Conservation (phyloP, 30 jellyfish, hydroid and myxozoan genomes). For the Morbakka virulenta region DNA sequence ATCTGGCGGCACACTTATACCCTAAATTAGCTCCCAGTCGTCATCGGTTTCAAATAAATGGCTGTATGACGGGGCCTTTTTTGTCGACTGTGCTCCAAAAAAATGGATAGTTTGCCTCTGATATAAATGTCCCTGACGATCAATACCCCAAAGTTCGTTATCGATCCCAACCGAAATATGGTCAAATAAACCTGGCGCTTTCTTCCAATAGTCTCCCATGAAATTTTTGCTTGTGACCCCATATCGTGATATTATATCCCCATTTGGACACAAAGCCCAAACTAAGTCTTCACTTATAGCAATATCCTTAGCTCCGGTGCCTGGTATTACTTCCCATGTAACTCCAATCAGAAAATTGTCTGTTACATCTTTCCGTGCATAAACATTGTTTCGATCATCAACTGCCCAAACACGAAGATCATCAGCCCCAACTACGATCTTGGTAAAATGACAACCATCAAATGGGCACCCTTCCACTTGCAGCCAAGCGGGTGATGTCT, state of each 20-base stretch:
- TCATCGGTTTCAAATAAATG: constrained; percentile 90
- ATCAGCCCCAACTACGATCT: constrained; percentile 86
- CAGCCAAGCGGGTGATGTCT: constrained; percentile 92
- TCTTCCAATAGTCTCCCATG: constrained; percentile 97
- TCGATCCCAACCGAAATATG: constrained; percentile 89
- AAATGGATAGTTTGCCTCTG: constrained; percentile 83
- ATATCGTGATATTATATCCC: constrained; percentile 91
- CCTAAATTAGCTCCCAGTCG: constrained; percentile 96
- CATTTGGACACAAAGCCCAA: constrained; percentile 97
- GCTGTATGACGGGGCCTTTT: constrained; percentile 91
- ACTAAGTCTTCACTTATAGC: constrained; percentile 88
- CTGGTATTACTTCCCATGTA: constrained; percentile 96
- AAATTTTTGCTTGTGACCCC: constrained; percentile 86
- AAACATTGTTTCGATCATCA: constrained; percentile 88
- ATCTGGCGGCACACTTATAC: too few species aligned
- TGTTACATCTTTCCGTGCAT: constrained; percentile 89
- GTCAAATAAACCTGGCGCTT: constrained; percentile 94
- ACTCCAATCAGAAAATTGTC: constrained; percentile 95
- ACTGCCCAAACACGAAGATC: constrained; percentile 96
- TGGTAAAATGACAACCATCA: constrained; percentile 92
- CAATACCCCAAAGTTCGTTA: constrained; percentile 99
- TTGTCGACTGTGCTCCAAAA: constrained; percentile 77
- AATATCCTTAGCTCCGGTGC: constrained; percentile 91
- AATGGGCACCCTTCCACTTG: constrained; percentile 96
- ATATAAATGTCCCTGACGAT: constrained; percentile 92